These are phyloP conservation scores for Notoglanidium macrostoma DNA, from an alignment of 2,797 vertebrate genomes.

Conservation along the genomic window DNA sequence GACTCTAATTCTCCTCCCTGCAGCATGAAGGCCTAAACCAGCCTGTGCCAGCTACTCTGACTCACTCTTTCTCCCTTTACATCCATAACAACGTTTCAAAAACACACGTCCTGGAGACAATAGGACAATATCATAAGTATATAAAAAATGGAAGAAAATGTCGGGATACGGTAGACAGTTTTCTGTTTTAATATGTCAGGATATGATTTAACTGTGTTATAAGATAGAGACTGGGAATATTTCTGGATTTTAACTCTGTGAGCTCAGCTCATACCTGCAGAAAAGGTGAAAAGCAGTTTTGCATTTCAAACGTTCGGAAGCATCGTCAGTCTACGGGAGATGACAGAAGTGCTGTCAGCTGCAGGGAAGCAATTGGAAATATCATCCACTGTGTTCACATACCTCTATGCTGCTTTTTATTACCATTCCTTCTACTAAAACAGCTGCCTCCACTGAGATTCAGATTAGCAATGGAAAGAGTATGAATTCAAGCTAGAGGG, in stretches of 20 bases:
- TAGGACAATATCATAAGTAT: constrained; percentile 7
- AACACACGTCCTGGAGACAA: constrained; percentile 24
- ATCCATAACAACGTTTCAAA: constrained; percentile 33
- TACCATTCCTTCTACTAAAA: constrained; percentile 31
- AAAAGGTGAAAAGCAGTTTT: constrained; percentile 11
- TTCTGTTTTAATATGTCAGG: constrained; percentile 7
- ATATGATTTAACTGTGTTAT: constrained; percentile 1
- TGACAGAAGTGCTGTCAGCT: constrained; percentile 36
- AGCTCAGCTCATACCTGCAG: background rate
- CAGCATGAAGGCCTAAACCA: constrained; percentile 48
- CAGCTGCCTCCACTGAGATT: constrained; percentile 31
- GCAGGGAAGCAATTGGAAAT: constrained; percentile 29
- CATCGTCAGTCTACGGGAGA: constrained; percentile 7
- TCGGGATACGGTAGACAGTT: background rate
- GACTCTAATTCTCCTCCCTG: constrained; percentile 41
- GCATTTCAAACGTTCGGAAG: constrained; percentile 15
- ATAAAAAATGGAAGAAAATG: background rate
- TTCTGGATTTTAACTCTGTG: background rate
- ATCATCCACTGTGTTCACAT: constrained; percentile 19
- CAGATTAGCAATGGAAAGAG: constrained; percentile 28
- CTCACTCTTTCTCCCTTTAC: constrained; percentile 46
- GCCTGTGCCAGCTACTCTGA: constrained; percentile 58
- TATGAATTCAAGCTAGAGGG: constrained; percentile 40
- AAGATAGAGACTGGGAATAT: background rate
- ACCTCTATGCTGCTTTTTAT: constrained; percentile 33